Base-by-base conservation (phyloP, 2,888 invertebrate species). In the Drosophila austrosaltans region DNA sequence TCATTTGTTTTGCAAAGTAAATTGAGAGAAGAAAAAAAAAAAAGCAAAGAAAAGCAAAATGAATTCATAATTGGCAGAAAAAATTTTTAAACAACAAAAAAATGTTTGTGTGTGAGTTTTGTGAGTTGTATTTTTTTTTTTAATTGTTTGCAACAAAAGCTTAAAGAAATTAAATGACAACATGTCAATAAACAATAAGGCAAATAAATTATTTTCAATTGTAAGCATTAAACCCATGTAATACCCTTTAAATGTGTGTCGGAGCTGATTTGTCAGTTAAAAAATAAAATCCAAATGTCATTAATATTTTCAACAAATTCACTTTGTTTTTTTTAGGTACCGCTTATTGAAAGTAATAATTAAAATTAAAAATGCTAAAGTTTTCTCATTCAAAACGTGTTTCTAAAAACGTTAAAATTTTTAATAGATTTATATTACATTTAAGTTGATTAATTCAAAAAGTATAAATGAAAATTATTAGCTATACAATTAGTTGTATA, bases 151-250 rank as follows among this genome's bases (percentile, higher is more conserved):
- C 68, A 63, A 63, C 44, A 63, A 82, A 85, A 76, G 69, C 20
- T 77, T 68, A 64, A 75, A 78, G 74, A 71, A 63, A 79, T 69
- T 69, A 75, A 28, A 64, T 36, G 42, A 67, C 69, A 63, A 54
- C 48, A 58, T 68, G 66, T 36, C 10, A 70, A 69, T 44, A 58
- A 63, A 61, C 61, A 42, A 30, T n/a, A 12, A 44, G 53, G 25
- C 6, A 5, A 53, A 67, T 20, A 48, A 48, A 20, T 22, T 48
- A 20, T 22, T 3, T 22, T 48, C 12, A 25, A 48, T 48, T 48
- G 22, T 3, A 22, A 22, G 48, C 25, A 25, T 8, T 12, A 48
- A 12, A 48, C 48, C 48, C 48, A 3, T 16, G 48, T 48, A 25
- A 25, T 22, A 48, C 10, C 3, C 10, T 22, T 36, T 8, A 36